phyloP scores from a whole-genome alignment of 2,113 vertebrate genomes.

The Dasyprocta punctata region DNA sequence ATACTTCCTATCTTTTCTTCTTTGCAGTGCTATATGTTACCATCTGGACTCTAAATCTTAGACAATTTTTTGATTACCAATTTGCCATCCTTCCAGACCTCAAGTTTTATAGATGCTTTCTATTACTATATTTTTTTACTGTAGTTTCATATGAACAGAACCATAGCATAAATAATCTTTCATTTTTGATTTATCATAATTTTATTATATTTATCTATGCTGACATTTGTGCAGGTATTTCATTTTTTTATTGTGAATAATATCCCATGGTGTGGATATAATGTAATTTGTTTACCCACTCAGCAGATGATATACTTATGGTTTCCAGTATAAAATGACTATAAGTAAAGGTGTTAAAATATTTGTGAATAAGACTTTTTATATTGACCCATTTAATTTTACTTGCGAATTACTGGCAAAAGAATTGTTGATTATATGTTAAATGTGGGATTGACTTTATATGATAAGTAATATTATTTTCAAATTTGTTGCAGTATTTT shows the following conservation, averaged over 20 bases:
- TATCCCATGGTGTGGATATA: not conserved
- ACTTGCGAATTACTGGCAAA: not conserved
- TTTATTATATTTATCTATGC: not conserved
- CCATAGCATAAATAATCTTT: not conserved
- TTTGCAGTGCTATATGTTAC: too few species aligned
- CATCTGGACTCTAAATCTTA: too few species aligned
- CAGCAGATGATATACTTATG: not conserved
- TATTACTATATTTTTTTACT: not conserved
- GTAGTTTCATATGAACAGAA: not conserved
- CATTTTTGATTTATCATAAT: not conserved
- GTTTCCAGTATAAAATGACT: not conserved
- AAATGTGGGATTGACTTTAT: not conserved
- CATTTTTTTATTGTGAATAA: not conserved
- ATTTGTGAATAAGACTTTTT: not conserved
- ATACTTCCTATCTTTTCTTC: too few species aligned
- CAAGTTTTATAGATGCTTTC: not conserved
- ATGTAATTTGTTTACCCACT: not conserved
- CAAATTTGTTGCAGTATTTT: not conserved
- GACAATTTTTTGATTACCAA: too few species aligned
- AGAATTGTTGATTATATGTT: not conserved
- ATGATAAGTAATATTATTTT: not conserved
- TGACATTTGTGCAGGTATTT: not conserved
- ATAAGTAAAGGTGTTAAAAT: not conserved
- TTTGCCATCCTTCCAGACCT: too few species aligned
- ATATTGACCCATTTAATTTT: not conserved